Base-by-base conservation (phyloP, 1,140 invertebrate genomes). In the Aphaenogaster floridana region DNA sequence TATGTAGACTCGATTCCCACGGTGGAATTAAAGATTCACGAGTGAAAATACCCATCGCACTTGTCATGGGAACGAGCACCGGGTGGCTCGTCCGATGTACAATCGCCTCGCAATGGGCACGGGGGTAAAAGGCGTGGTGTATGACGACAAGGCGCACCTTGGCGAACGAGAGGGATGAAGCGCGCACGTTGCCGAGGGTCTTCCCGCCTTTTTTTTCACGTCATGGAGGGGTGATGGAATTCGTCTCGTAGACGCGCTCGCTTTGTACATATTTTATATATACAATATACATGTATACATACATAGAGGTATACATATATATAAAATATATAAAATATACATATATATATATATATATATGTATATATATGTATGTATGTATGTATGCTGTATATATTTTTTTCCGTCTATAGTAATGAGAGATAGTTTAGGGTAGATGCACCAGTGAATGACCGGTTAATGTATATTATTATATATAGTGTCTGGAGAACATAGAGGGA, bases 21-120 rank as follows among this genome's bases (percentile, higher is more conserved):
- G 94, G 93, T 93, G 89, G 93, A 95, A 94, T 95, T 93, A 93
- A 93, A 93, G 94, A 95, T 95, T 95, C 94, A 95, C 94, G 94
- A 92, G 93, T 88, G 86, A 91, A 93, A 93, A 92, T 92, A 89
- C 86, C 85, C 90, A 92, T 93, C 89, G 91, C 95, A 95, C 95
- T 95, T 95, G 95, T 95, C 95, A 95, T 95, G 95, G 95, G 95
- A 95, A 95, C 88, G 92, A 91, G 93, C 92, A 92, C 89, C 90
- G 88, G 91, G 88, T 92, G 91, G 89, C 79, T 90, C 88, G 85
- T 90, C 79, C 68, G 89, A 90, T 90, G 86, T 90, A 90, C 89
- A 90, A 90, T 90, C 89, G 89, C 85, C 59, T 72, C 21, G 71
- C 71, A 78, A 80, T 86, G 61, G 52, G 59, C 42, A 69, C 54